phyloP scores from a whole-genome alignment of 1,140 invertebrate species.

The Cyclina sinensis region DNA sequence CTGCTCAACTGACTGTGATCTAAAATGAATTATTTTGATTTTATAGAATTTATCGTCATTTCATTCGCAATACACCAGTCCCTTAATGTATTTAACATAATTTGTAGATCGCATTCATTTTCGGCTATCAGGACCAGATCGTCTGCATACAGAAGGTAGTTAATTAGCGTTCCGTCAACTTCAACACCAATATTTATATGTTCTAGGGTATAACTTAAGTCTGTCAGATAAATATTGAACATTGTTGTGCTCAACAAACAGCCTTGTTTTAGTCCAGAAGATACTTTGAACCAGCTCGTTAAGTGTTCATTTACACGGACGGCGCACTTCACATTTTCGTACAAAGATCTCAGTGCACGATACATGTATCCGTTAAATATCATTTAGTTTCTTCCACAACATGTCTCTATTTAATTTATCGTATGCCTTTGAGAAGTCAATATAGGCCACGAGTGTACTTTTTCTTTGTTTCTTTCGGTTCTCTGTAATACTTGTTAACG shows the following conservation, averaged over 20 bases:
- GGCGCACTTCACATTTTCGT: too few relatives aligned
- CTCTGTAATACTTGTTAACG: constrained; percentile 36
- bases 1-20: too few relatives aligned
- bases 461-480: constrained; percentile 39
- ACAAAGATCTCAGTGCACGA: too few relatives aligned
- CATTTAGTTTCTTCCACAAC: constrained; percentile 38
- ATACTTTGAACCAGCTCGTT: background rate
- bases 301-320: background rate
- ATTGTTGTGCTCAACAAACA: background rate
- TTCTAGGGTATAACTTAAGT: background rate
- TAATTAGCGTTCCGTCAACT: too few relatives aligned
- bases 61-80: constrained; percentile 1
- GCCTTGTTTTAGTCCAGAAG: too few relatives aligned
- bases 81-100: background rate
- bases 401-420: constrained; percentile 39
- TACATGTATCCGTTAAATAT: too few relatives aligned
- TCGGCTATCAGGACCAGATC: too few relatives aligned
- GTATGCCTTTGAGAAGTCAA: constrained; percentile 61
- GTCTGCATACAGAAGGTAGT: too few relatives aligned
- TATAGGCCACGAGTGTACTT: constrained; percentile 23
- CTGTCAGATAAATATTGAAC: background rate
- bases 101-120: too few relatives aligned
- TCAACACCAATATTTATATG: too few relatives aligned
- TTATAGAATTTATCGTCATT: background rate
- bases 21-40: background rate